Base-by-base conservation (phyloP, 1,140 invertebrate species). In the Adelges cooleyi region DNA sequence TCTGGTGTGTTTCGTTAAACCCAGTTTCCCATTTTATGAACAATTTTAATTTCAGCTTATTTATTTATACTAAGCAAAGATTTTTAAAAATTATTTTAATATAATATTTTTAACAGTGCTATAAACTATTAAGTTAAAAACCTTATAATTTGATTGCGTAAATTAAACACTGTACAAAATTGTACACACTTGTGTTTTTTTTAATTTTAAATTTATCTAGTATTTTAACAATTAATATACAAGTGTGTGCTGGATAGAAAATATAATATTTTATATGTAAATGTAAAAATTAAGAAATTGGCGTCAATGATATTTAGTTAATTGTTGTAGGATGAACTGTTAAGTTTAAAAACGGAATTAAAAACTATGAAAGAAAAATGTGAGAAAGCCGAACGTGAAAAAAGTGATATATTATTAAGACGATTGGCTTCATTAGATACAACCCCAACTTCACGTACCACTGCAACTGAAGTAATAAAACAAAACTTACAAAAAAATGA, bases 361-460 rank as follows among this genome's bases (percentile, higher is more conserved):
- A 80, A 84, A 71, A 75, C 81, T 15, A 72, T 78, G 65, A 72
- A 72, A 50, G 68, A 68, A 38, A 70, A 85, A 70, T 90, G 87
- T 70, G 87, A 90, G 70, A 77, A 82, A 70, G 81, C 86, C 1
- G 90, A 93, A 75, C 84, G 86, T 65, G 90, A 93, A 72, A 93
- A 93, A 71, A 89, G 85, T 71, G 90, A 93, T 69, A 85, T 94
- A 68, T 72, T 92, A 49, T 74, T 90, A 18, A 76, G 88, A 68
- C 78, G 87, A 66, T 74, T 92, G 46, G 81, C 86, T 9, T 84
- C 83, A 9, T 84, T 89, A 72, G 86, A 90, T 68, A 83, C 84
- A 0, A 78, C 81, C n/a, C 81, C 86, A 1, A 82, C 82, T 70
- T 83, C 84, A 66, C 86, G 82, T 2, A 80, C 83, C 0, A 69